A percentile compares a stretch with the other conserved stretches of the same genome.
phyloP scores from a whole-genome alignment of 2,888 invertebrate species.

The Oscheius myriophilus region DNA sequence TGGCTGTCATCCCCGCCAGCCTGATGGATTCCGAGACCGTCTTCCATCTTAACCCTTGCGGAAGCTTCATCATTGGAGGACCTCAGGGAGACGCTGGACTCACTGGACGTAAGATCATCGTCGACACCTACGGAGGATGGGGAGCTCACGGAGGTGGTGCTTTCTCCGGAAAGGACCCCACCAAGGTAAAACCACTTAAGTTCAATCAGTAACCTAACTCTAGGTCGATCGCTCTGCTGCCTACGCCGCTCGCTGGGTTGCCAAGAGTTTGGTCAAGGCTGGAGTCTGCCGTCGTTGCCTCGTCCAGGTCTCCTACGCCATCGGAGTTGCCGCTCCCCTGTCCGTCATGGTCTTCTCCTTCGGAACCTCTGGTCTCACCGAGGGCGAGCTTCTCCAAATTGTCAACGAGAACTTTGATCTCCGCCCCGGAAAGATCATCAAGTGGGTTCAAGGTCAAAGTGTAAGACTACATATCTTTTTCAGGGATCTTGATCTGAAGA shows the following conservation, averaged over 20 bases:
- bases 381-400: conserved; percentile 83
- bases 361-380: conserved; percentile 85
- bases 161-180: conserved; percentile 94
- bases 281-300: conserved; percentile 95
- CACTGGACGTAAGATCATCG: conserved; percentile 97
- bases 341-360: conserved; percentile 97
- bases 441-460: conserved; percentile 77
- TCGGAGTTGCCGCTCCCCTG: conserved; percentile 95
- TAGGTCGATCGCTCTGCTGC: conserved; percentile 90
- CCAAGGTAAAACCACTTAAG: conserved; percentile 68
- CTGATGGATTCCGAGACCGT: conserved; percentile 90
- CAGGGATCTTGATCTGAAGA: conserved; percentile 77
- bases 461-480: background rate
- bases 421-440: conserved; percentile 95
- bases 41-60: conserved; percentile 96
- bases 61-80: conserved; percentile 88
- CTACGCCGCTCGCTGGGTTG: conserved; percentile 98
- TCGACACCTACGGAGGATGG: conserved; percentile 99
- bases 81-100: conserved; percentile 52
- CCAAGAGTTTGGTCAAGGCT: conserved; percentile 93
- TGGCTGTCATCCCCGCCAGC: conserved; percentile 88
- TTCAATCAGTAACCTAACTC: background rate
- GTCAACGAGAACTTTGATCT: conserved; percentile 95
- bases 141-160: conserved; percentile 99
- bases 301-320: conserved; percentile 85